Evolutionary conservation across 92 coral and sea anemone species (phyloP).

Genomic region (Phenganax marumi): DNA sequence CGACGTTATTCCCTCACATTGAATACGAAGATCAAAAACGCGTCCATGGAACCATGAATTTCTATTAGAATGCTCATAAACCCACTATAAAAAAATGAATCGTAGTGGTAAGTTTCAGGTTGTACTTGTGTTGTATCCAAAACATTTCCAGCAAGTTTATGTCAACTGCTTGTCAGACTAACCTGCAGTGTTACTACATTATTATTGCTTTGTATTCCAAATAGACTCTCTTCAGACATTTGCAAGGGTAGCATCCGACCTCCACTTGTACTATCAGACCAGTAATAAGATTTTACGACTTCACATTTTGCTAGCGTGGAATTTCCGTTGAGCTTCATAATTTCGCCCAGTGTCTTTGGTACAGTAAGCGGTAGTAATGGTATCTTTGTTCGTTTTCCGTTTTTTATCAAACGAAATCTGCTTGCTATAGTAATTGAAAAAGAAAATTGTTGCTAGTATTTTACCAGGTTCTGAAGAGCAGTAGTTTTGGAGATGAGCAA

Average conservation of each 20-base stretch:
- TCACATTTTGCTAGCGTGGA: neutral
- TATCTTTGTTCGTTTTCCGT: neutral
- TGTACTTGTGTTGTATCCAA: no score
- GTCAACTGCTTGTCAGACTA: neutral
- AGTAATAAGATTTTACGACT: slow-evolving; percentile 11
- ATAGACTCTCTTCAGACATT: neutral
- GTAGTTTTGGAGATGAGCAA: no score
- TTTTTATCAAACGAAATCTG: slow-evolving; percentile 2
- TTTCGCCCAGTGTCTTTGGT: slow-evolving; percentile 18
- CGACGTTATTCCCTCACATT: slow-evolving; percentile 26
- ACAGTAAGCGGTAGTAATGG: neutral
- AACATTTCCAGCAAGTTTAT: no score
- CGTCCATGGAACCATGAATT: slow-evolving; percentile 27
- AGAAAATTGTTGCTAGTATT: neutral
- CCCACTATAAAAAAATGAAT: neutral
- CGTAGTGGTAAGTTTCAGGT: neutral
- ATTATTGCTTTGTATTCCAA: neutral
- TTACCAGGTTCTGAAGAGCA: neutral
- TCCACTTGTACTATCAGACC: neutral
- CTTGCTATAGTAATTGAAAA: neutral
- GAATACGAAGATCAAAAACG: slow-evolving; percentile 17
- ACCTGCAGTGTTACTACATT: slow-evolving; percentile 1
- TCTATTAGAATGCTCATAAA: neutral
- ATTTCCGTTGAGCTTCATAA: neutral
- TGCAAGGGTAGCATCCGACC: neutral